phyloP scores from a whole-genome alignment of 2,888 invertebrate species.

The Capitulum mitella region DNA sequence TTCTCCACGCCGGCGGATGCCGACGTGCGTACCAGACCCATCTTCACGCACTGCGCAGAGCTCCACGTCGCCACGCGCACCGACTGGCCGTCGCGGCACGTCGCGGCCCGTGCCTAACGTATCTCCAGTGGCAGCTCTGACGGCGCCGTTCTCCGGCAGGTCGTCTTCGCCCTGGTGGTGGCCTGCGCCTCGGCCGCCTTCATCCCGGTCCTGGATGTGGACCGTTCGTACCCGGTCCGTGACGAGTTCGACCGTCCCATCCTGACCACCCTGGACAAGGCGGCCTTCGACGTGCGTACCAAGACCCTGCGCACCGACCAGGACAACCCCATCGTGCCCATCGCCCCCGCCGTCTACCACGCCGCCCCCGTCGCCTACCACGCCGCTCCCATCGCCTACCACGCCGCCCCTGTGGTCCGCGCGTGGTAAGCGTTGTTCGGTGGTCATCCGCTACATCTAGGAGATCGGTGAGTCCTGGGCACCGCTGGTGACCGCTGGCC shows the following conservation, averaged over 20 bases:
- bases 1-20: too few relatives aligned
- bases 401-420: background rate
- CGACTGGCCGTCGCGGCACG: too few relatives aligned
- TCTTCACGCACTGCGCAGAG: background rate
- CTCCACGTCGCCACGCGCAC: too few relatives aligned
- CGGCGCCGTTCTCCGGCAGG: background rate
- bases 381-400: background rate
- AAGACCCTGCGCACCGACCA: constrained; percentile 8
- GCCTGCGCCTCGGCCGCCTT: background rate
- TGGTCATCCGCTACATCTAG: background rate
- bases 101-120: background rate
- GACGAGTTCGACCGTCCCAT: constrained; percentile 20
- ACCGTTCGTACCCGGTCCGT: background rate
- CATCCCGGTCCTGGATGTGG: constrained; percentile 6
- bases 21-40: background rate
- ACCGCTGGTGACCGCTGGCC: too few relatives aligned
- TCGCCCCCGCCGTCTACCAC: background rate
- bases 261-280: background rate
- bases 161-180: constrained; percentile 13
- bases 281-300: constrained; percentile 1
- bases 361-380: background rate
- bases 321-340: constrained; percentile 10
- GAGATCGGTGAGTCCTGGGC: background rate
- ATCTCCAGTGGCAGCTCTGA: background rate
- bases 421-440: background rate